These are phyloP conservation scores for Sarcophaga bullata DNA, from an alignment of 1,140 invertebrate genomes.

Conservation along the genomic window DNA sequence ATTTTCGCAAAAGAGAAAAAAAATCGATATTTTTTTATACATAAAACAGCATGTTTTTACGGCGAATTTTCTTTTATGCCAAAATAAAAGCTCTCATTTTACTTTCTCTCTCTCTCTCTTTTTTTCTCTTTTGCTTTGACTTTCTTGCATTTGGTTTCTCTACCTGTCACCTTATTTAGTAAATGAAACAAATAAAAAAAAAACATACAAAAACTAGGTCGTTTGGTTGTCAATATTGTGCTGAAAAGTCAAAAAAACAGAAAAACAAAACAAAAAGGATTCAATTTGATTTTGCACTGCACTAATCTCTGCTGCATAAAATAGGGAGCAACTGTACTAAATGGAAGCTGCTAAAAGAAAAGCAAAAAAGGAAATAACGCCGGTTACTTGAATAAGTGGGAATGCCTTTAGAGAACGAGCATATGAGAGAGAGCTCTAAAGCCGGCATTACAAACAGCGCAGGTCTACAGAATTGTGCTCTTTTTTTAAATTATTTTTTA, in stretches of 20 bases:
- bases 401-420: background rate
- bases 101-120: background rate
- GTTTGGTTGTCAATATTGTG: background rate
- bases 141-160: background rate
- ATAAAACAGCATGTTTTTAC: background rate
- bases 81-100: background rate
- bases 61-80: background rate
- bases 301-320: background rate
- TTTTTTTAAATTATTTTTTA: background rate
- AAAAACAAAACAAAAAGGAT: background rate
- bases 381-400: conserved; percentile 14
- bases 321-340: conserved; percentile 35
- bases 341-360: background rate
- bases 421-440: background rate
- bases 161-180: background rate
- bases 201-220: background rate
- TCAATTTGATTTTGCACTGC: background rate
- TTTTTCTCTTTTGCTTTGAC: background rate
- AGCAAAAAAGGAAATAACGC: background rate
- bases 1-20: background rate
- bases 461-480: background rate
- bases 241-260: background rate
- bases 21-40: conserved; percentile 30
- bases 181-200: background rate
- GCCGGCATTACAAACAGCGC: conserved; percentile 22